phyloP scores from a whole-genome alignment of 2,888 invertebrate genomes.

The Brachypalpus laphriformis region DNA sequence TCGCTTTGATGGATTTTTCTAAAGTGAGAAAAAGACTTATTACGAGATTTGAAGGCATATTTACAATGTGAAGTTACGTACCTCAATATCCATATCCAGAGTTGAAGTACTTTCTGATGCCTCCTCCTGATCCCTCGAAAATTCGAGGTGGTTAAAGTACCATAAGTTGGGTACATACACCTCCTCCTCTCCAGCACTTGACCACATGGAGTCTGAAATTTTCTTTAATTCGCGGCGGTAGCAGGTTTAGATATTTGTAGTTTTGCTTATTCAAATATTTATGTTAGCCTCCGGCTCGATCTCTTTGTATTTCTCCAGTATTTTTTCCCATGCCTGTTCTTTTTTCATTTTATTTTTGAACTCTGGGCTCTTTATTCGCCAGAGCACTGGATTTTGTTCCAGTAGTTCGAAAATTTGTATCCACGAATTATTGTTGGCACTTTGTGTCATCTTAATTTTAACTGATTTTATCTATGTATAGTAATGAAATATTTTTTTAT shows the following conservation, averaged over 20 bases:
- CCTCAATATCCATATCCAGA: not conserved
- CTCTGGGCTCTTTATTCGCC: too few relatives aligned
- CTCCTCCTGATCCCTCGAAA: constrained; percentile 10
- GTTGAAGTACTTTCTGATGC: not conserved
- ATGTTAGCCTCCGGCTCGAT: not conserved
- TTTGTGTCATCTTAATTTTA: not conserved
- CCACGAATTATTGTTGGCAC: too few relatives aligned
- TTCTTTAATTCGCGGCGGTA: constrained; percentile 15
- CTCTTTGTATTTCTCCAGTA: too few relatives aligned
- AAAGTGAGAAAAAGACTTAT: not conserved
- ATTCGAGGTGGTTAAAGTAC: constrained; percentile 7
- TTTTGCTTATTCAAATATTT: not conserved
- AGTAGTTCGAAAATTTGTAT: too few relatives aligned
- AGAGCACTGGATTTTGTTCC: too few relatives aligned
- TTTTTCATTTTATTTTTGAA: constrained; percentile 4
- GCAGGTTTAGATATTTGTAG: not conserved
- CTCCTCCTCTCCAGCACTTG: constrained; percentile 5
- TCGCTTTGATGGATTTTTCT: constrained; percentile 3
- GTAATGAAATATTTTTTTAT: too few relatives aligned
- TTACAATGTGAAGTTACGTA: not conserved
- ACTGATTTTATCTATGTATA: too few relatives aligned
- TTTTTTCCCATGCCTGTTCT: constrained; percentile 7
- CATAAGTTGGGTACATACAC: constrained; percentile 6
- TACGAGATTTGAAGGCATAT: constrained; percentile 12
- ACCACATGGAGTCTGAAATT: not conserved